phyloP scores from a whole-genome alignment of 1,140 invertebrate genomes.

The Potamilus streckersoni region DNA sequence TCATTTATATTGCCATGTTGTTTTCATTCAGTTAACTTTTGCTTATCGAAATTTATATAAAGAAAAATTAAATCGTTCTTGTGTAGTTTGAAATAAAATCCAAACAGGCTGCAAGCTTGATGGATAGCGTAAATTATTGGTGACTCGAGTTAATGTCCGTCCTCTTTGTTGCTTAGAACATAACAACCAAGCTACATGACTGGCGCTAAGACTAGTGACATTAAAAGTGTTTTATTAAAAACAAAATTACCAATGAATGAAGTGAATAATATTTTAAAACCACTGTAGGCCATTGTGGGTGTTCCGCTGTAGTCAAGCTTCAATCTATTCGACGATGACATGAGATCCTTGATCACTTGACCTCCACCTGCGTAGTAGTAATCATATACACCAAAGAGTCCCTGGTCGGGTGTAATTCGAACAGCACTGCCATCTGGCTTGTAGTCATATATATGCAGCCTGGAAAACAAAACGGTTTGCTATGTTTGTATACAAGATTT shows the following conservation, averaged over 20 bases:
- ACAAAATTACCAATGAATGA: conserved; percentile 18
- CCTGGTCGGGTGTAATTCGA: conserved; percentile 17
- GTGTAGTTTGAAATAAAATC: background rate
- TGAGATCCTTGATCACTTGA: conserved; percentile 6
- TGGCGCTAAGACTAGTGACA: background rate
- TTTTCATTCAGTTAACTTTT: too few relatives aligned
- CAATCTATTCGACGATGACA: conserved; percentile 13
- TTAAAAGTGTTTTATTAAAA: background rate
- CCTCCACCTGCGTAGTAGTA: conserved; percentile 9
- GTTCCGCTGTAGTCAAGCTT: conserved; percentile 27
- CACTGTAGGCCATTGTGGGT: conserved; percentile 23
- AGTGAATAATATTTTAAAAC: conserved; percentile 27
- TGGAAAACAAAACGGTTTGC: background rate
- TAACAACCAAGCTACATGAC: background rate
- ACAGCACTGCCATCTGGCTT: background rate
- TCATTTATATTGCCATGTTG: too few relatives aligned
- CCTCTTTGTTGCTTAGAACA: background rate
- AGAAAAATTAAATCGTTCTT: background rate
- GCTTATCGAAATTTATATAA: too few relatives aligned
- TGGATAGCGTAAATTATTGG: background rate
- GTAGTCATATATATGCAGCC: conserved; percentile 28
- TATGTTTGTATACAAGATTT: too few relatives aligned
- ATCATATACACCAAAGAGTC: conserved; percentile 23
- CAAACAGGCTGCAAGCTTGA: background rate
- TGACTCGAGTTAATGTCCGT: background rate